phyloP scores from a whole-genome alignment of 2,113 vertebrate species.

The Eulacestoma nigropectus region DNA sequence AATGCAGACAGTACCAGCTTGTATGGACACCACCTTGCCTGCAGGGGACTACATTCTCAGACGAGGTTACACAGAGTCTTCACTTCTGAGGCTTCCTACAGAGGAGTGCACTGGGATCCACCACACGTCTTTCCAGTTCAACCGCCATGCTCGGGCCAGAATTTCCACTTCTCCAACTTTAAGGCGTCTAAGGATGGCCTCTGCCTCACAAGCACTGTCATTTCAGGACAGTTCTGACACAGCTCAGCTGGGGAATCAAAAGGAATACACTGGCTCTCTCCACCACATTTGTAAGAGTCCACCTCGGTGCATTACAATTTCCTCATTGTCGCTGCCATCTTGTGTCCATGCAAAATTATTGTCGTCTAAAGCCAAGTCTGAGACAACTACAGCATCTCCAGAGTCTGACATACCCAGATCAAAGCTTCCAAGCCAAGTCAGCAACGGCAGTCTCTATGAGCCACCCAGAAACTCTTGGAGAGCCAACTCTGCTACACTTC shows the following conservation, averaged over 20 bases:
- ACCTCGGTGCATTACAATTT: not conserved
- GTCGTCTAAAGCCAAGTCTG: not conserved
- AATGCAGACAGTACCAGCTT: not conserved
- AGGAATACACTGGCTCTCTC: not conserved
- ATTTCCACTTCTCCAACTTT: conserved; percentile 88
- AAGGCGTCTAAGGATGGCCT: conserved; percentile 77
- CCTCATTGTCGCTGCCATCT: not conserved
- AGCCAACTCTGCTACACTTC: not conserved
- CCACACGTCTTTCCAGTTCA: conserved; percentile 74
- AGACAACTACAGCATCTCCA: not conserved
- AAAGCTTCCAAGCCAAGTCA: not conserved
- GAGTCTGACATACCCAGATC: not conserved
- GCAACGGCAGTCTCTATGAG: not conserved
- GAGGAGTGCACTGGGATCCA: conserved; percentile 34
- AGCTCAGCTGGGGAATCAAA: not conserved
- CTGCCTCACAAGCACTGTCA: conserved; percentile 4
- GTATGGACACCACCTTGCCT: not conserved
- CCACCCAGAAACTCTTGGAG: not conserved
- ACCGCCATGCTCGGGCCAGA: conserved; percentile 78
- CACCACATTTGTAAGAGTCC: not conserved
- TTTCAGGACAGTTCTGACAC: conserved; percentile 35
- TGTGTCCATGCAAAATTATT: not conserved
- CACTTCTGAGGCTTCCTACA: conserved; percentile 5
- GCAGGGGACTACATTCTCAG: not conserved
- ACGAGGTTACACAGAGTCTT: not conserved